These are phyloP conservation scores for Masnerella sp. DNA, from an alignment of 2,888 invertebrate genomes.

Conservation along the genomic window DNA sequence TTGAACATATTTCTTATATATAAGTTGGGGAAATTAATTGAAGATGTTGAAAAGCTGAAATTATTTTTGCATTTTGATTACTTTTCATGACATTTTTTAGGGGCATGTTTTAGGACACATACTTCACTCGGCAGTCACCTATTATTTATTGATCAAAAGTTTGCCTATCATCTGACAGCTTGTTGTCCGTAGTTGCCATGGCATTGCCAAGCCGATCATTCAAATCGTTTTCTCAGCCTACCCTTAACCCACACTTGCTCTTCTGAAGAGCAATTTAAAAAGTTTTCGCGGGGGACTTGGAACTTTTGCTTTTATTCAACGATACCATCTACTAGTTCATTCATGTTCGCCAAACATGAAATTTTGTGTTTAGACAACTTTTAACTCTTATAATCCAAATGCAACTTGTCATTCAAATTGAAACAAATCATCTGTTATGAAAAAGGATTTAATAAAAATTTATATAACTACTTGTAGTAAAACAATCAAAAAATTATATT, in stretches of 20 bases:
- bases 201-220: constrained; percentile 73
- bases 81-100: no score
- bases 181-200: constrained; percentile 77
- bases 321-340: constrained; percentile 23
- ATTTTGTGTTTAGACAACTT: neutral
- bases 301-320: constrained; percentile 53
- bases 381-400: neutral
- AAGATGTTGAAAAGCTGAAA: no score
- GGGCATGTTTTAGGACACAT: constrained; percentile 39
- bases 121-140: constrained; percentile 69
- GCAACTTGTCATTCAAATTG: no score
- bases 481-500: no score
- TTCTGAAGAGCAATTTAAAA: constrained; percentile 54
- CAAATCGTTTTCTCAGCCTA: constrained; percentile 65
- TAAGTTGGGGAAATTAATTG: no score
- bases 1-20: no score
- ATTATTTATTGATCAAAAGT: constrained; percentile 78
- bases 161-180: constrained; percentile 77
- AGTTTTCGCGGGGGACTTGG: constrained; percentile 67
- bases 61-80: no score
- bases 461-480: no score
- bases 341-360: constrained; percentile 17
- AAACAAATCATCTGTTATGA: no score
- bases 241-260: constrained; percentile 20
- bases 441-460: no score